A percentile compares a stretch with the other conserved stretches of the same genome.
phyloP scores from a whole-genome alignment of 2,113 vertebrate species.

The Aphyosemion australe region DNA sequence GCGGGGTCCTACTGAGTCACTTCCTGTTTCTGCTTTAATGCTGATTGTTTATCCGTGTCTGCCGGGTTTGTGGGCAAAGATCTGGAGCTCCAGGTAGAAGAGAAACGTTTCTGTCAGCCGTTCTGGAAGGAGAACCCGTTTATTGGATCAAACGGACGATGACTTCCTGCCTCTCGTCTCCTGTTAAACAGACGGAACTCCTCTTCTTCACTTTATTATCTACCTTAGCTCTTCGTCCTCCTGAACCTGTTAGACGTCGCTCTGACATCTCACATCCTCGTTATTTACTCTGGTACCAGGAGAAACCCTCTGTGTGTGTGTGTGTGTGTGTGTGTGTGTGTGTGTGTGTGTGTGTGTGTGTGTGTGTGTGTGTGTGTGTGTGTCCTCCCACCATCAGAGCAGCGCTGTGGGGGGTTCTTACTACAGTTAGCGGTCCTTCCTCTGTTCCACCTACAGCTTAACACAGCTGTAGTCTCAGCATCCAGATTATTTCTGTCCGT shows the following conservation, averaged over 20 bases:
- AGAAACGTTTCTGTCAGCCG: no score
- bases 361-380: no score
- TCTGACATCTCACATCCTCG: not conserved
- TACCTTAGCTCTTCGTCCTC: constrained; percentile 38
- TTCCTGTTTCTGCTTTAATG: no score
- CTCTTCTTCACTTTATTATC: constrained; percentile 22
- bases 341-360: no score
- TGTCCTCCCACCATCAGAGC: constrained; percentile 45
- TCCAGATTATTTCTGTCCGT: not conserved
- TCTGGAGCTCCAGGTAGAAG: no score
- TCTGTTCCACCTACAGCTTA: not conserved
- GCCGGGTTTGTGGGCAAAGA: no score
- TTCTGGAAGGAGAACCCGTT: no score
- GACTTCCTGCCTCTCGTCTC: not conserved
- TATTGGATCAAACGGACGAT: not conserved
- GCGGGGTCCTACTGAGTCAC: no score
- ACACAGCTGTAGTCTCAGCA: not conserved
- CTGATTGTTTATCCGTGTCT: no score
- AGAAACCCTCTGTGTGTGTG: constrained; percentile 31
- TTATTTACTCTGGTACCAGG: constrained; percentile 1
- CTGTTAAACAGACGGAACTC: constrained; percentile 30
- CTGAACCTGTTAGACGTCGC: constrained; percentile 7
- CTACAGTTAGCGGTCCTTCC: constrained; percentile 2
- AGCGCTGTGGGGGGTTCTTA: not conserved
- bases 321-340: no score